A percentile compares a stretch with the other conserved stretches of the same genome.
These are phyloP conservation scores for Microplitis manilae DNA, from an alignment of 2,888 invertebrate species.

Conservation along the genomic window DNA sequence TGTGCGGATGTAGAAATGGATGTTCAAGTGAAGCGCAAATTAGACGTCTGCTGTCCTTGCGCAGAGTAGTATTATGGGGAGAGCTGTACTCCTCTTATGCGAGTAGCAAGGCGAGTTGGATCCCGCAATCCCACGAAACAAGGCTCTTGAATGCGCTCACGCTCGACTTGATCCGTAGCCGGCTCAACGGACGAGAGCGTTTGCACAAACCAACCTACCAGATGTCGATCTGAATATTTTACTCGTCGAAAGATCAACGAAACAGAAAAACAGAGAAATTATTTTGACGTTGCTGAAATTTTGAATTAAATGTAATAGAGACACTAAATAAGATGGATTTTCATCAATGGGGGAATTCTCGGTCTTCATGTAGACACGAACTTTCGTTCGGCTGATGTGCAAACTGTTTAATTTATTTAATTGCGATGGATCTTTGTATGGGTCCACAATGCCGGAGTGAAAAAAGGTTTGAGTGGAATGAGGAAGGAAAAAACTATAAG, in stretches of 20 bases:
- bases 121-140: constrained; percentile 69
- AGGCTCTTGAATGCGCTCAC: constrained; percentile 68
- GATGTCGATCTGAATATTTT: constrained; percentile 70
- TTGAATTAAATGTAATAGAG: too few relatives aligned
- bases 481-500: too few relatives aligned
- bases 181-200: constrained; percentile 68
- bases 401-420: too few relatives aligned
- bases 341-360: too few relatives aligned
- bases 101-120: constrained; percentile 44
- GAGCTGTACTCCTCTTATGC: constrained; percentile 21
- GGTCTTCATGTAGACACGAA: too few relatives aligned
- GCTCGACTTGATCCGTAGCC: constrained; percentile 69
- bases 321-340: too few relatives aligned
- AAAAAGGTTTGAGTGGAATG: too few relatives aligned
- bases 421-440: too few relatives aligned
- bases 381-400: too few relatives aligned
- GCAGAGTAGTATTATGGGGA: constrained; percentile 22
- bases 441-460: too few relatives aligned
- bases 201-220: constrained; percentile 67
- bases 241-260: constrained; percentile 40
- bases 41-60: constrained; percentile 35
- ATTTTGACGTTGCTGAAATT: neutral
- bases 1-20: constrained; percentile 8
- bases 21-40: constrained; percentile 33
- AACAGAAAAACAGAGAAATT: constrained; percentile 32